Base-by-base conservation (phyloP, 2,888 invertebrate species). In the Tachina fera region DNA sequence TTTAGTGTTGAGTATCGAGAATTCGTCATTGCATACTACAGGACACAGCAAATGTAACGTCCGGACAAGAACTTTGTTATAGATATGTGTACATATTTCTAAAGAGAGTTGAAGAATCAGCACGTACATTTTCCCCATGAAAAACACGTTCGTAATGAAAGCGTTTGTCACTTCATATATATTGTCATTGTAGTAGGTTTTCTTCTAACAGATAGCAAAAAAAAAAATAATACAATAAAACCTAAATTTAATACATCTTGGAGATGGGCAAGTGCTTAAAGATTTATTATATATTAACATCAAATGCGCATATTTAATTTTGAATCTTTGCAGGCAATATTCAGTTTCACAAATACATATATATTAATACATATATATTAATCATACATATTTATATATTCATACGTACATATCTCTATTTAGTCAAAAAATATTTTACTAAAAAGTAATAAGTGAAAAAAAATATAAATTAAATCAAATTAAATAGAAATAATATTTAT, bases 91-190 rank as follows among this genome's bases (percentile, higher is more conserved):
- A 31, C 31, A 4, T 31, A 6, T 31, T 5, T 31, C 6, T 60
- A 61, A 56, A 67, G 75, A 80, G 79, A 83, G 61, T 79, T 83
- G 53, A 79, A 77, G 71, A 86, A 76, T 71, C 83, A 86, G 76
- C 86, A 86, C 83, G 86, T 86, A 83, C 67, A 67, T 68, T 71
- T 86, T 83, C 68, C 45, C 63, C 76, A 86, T 86, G 86, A 76
- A 71, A 86, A 79, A 83, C 83, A 86, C 86, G 84, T 85, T 67
- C 72, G 74, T 74, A 81, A 77, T 68, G 86, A 86, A 80, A 83
- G 83, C 83, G 86, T 86, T 86, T 86, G 85, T 86, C 83, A 83
- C 86, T 83, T 86, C 82, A 86, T 83, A 83, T 83, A 83, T 76
- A 79, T 68, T 83, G 74, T 76, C 81, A 63, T 81, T 81, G 81